Percentiles rank a stretch among this genome's conserved stretches.
phyloP scores from a whole-genome alignment of 2,888 invertebrate species.

The Gymnosoma rotundatum region DNA sequence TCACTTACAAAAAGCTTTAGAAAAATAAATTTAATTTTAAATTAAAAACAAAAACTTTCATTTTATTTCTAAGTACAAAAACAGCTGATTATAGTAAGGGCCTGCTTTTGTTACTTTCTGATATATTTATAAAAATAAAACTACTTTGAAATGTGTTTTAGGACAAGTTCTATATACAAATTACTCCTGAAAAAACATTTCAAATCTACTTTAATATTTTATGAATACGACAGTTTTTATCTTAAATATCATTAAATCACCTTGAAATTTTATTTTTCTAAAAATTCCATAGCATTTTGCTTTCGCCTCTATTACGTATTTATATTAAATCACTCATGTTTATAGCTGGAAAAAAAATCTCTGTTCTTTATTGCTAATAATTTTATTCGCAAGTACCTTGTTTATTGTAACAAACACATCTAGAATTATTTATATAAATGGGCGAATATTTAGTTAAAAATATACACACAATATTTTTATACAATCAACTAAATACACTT shows the following conservation, averaged over 20 bases:
- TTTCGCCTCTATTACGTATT: constrained; percentile 1
- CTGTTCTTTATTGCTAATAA: constrained; percentile 69
- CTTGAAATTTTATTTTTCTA: background rate
- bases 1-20: too few species aligned
- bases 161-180: too few species aligned
- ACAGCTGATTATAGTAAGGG: too few species aligned
- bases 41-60: background rate
- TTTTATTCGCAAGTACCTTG: constrained; percentile 69
- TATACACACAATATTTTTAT: constrained; percentile 42
- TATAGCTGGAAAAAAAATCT: constrained; percentile 31
- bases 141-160: too few species aligned
- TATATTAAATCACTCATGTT: constrained; percentile 17
- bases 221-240: too few species aligned
- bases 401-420: constrained; percentile 67
- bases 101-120: too few species aligned
- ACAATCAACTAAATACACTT: constrained; percentile 46
- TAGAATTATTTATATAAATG: background rate
- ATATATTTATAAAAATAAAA: too few species aligned
- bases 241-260: too few species aligned
- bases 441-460: background rate
- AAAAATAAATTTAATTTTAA: background rate
- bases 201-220: too few species aligned
- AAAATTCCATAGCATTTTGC: background rate
- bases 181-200: too few species aligned
- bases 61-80: too few species aligned